phyloP scores from a whole-genome alignment of 2,888 invertebrate genomes.

The Sphecodes monilicornis region DNA sequence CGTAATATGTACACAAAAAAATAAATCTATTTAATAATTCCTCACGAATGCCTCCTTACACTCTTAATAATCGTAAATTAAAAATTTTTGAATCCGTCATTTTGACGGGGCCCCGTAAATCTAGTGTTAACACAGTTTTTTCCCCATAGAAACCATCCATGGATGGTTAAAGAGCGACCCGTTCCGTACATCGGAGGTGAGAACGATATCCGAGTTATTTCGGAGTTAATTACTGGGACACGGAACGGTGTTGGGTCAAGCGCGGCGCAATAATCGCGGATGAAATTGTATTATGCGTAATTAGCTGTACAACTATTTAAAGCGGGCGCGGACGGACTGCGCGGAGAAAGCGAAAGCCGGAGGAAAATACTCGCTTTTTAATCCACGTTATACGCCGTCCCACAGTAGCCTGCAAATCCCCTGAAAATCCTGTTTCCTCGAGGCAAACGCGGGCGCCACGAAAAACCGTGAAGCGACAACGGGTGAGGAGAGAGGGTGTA shows the following conservation, averaged over 20 bases:
- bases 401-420: conserved; percentile 5
- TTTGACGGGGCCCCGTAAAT: too few relatives aligned
- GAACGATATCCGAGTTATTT: background rate
- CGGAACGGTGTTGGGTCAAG: conserved; percentile 1
- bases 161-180: background rate
- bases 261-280: conserved; percentile 14
- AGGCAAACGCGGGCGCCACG: background rate
- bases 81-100: too few relatives aligned
- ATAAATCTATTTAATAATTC: too few relatives aligned
- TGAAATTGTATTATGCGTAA: conserved; percentile 16
- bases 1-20: too few relatives aligned
- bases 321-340: background rate
- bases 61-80: too few relatives aligned
- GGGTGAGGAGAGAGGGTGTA: background rate
- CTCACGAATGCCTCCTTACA: too few relatives aligned
- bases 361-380: conserved; percentile 10
- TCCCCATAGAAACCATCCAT: background rate
- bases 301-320: background rate
- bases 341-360: background rate
- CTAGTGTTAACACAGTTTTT: background rate
- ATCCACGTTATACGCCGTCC: conserved; percentile 19
- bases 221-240: conserved; percentile 3
- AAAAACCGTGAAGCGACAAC: background rate
- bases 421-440: conserved; percentile 29
- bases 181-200: background rate